These are phyloP conservation scores for Alcis repandata DNA, from an alignment of 2,888 invertebrate genomes.

Conservation along the genomic window DNA sequence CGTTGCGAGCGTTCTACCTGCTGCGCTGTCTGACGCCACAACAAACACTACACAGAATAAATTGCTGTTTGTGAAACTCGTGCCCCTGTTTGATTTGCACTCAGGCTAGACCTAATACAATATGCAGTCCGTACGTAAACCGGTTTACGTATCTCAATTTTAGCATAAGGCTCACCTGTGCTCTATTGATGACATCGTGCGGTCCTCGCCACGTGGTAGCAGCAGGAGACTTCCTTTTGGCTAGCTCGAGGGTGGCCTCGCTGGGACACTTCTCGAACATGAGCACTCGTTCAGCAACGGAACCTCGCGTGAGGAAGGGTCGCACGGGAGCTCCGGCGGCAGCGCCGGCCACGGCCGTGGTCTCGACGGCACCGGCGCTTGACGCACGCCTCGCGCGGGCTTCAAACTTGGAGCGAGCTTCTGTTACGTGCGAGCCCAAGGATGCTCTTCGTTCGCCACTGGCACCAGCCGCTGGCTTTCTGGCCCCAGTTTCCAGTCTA, in stretches of 20 bases:
- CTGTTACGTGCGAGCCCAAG: conserved; percentile 82
- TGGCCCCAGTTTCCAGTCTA: conserved; percentile 82
- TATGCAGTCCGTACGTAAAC: conserved; percentile 2
- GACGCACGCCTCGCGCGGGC: conserved; percentile 83
- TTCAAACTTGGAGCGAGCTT: conserved; percentile 82
- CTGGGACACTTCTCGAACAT: conserved; percentile 97
- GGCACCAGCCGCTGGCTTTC: conserved; percentile 79
- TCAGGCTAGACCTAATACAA: conserved; percentile 27
- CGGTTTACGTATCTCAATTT: neutral
- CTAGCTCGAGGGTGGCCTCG: conserved; percentile 89
- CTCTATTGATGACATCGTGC: conserved; percentile 84
- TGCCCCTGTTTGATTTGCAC: conserved; percentile 38
- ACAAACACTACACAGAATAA: conserved; percentile 41
- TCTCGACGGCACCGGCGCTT: conserved; percentile 71
- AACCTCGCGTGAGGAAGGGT: conserved; percentile 95
- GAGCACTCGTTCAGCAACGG: conserved; percentile 95
- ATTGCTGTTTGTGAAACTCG: conserved; percentile 45
- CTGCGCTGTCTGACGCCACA: conserved; percentile 33
- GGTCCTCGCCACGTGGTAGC: conserved; percentile 86
- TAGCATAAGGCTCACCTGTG: conserved; percentile 71
- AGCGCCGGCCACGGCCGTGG: conserved; percentile 81
- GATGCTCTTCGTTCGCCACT: conserved; percentile 78
- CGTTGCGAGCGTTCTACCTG: conserved; percentile 13
- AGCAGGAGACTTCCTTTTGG: conserved; percentile 87
- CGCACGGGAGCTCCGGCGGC: conserved; percentile 88